phyloP scores from a whole-genome alignment of 2,888 invertebrate species.

The Latrodectus hesperus region DNA sequence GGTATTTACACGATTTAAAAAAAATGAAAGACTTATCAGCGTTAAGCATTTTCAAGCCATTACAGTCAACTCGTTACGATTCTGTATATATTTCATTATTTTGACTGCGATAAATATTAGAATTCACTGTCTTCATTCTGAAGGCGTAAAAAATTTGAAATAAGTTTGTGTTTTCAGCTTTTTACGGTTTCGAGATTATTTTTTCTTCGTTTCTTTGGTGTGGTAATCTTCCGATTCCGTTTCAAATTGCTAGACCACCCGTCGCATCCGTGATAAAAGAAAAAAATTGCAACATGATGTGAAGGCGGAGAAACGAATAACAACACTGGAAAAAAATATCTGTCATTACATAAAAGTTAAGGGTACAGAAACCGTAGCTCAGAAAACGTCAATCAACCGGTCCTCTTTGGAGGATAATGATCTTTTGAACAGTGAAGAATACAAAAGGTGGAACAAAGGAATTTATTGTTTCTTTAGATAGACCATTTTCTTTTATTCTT shows the following conservation, averaged over 20 bases:
- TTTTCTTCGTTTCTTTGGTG: not conserved
- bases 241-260: conserved; percentile 50
- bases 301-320: conserved; percentile 15
- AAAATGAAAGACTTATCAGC: too few species aligned
- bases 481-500: not conserved
- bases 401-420: conserved; percentile 44
- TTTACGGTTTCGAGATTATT: not conserved
- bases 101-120: too few species aligned
- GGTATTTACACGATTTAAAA: too few species aligned
- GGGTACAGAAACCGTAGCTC: conserved; percentile 11
- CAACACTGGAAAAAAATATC: not conserved
- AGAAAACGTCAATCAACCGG: conserved; percentile 50
- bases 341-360: conserved; percentile 42
- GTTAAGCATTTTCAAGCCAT: too few species aligned
- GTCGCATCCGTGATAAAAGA: conserved; percentile 35
- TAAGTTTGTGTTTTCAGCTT: too few species aligned
- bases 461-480: conserved; percentile 2
- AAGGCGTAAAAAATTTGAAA: too few species aligned
- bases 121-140: too few species aligned
- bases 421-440: conserved; percentile 13
- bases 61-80: too few species aligned
- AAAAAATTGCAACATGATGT: conserved; percentile 14
- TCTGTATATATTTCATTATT: too few species aligned
- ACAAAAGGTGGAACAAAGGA: conserved; percentile 28
- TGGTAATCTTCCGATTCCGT: conserved; percentile 42